These are phyloP conservation scores for Ypsolopha scabrella DNA, from an alignment of 2,888 invertebrate genomes.

Conservation along the genomic window DNA sequence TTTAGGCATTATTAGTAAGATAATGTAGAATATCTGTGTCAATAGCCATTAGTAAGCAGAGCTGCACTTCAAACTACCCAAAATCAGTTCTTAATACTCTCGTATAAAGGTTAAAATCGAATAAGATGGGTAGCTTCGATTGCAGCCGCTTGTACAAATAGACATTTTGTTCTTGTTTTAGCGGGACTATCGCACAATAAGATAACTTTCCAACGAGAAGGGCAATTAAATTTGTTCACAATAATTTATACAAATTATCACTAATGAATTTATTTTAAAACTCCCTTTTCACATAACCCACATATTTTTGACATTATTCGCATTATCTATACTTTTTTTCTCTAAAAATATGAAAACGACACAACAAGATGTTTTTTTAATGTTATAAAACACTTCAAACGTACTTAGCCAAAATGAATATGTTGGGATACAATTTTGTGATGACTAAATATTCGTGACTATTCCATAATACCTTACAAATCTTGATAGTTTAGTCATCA, in stretches of 20 bases:
- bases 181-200: constrained; percentile 32
- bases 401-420: constrained; percentile 51
- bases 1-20: constrained; percentile 51
- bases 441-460: constrained; percentile 58
- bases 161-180: background rate
- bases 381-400: constrained; percentile 49
- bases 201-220: constrained; percentile 49
- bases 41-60: too few relatives aligned
- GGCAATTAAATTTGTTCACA: constrained; percentile 52
- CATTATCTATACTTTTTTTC: constrained; percentile 17
- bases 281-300: constrained; percentile 33
- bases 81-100: background rate
- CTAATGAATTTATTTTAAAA: constrained; percentile 38
- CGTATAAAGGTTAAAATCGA: background rate
- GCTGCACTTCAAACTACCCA: too few relatives aligned
- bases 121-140: background rate
- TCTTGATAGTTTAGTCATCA: too few relatives aligned
- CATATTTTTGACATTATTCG: constrained; percentile 26
- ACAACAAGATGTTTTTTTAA: constrained; percentile 48
- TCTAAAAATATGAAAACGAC: constrained; percentile 66
- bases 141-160: background rate
- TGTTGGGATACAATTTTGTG: constrained; percentile 54
- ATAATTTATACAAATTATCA: constrained; percentile 48
- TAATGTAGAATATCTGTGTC: too few relatives aligned
- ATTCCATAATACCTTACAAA: constrained; percentile 41